Conservation (phyloP, 2,888 invertebrate genomes). For the Amiota minor region DNA sequence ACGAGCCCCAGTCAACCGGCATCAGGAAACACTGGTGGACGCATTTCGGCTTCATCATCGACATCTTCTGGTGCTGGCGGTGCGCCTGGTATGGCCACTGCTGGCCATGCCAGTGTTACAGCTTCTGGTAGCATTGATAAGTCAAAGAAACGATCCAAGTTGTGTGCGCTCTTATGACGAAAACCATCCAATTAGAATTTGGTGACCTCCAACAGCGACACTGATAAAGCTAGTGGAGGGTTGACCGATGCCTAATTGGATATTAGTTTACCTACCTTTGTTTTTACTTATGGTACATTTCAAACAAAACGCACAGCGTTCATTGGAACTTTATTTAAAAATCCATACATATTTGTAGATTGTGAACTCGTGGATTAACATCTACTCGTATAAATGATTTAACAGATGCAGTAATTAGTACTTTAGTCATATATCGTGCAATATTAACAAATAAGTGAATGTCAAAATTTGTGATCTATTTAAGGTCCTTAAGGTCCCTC, state of each 20-base stretch:
- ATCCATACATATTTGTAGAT: too few species aligned
- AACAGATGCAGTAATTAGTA: too few species aligned
- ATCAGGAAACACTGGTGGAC: slow-evolving; percentile 44
- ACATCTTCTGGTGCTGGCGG: slow-evolving; percentile 63
- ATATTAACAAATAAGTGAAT: slow-evolving; percentile 68
- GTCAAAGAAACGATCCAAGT: slow-evolving; percentile 73
- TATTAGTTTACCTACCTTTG: not conserved
- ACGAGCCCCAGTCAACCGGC: slow-evolving; percentile 68
- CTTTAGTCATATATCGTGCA: slow-evolving; percentile 50
- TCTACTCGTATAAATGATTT: too few species aligned
- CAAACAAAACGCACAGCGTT: too few species aligned
- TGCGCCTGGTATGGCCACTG: not conserved
- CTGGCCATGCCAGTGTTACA: slow-evolving; percentile 32
- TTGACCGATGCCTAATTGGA: slow-evolving; percentile 69
- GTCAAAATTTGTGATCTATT: slow-evolving; percentile 73
- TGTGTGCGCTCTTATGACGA: slow-evolving; percentile 74
- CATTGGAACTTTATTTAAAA: too few species aligned
- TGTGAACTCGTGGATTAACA: too few species aligned
- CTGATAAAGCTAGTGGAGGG: slow-evolving; percentile 62
- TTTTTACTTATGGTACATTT: too few species aligned
- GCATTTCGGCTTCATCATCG: slow-evolving; percentile 61
- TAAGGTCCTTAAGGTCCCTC: slow-evolving; percentile 59
- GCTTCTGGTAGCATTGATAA: slow-evolving; percentile 63
- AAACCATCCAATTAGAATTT: slow-evolving; percentile 73
- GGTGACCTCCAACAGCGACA: slow-evolving; percentile 57